Evolutionary conservation across 2,797 vertebrate species (phyloP).

Genomic region (Triplophysa bombifrons): DNA sequence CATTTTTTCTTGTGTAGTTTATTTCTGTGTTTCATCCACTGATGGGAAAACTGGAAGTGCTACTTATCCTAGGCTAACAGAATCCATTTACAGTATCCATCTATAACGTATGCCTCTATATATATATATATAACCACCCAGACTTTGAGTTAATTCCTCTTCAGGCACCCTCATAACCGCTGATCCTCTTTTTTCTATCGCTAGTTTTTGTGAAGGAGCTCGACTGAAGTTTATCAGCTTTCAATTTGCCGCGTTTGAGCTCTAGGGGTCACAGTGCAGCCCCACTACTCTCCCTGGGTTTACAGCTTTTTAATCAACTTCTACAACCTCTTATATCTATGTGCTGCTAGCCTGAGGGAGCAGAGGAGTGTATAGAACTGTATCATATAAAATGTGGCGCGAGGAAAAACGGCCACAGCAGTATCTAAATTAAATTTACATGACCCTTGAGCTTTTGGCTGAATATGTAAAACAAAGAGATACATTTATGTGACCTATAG

Average conservation of each 20-base stretch:
- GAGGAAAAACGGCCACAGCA: neutral
- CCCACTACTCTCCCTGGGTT: conserved; percentile 52
- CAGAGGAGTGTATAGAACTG: conserved; percentile 23
- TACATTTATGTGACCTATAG: neutral
- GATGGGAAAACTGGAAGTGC: conserved; percentile 9
- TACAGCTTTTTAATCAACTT: conserved; percentile 67
- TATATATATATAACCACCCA: conserved; percentile 8
- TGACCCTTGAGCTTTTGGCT: conserved; percentile 12
- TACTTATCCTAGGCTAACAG: neutral
- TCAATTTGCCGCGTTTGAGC: conserved; percentile 52
- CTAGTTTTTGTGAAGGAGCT: conserved; percentile 42
- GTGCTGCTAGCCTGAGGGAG: conserved; percentile 29
- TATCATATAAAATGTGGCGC: conserved; percentile 28
- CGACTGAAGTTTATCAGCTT: conserved; percentile 50
- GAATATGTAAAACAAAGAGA: neutral
- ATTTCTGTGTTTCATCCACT: neutral
- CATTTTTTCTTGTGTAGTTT: neutral
- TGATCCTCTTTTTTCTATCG: conserved; percentile 39
- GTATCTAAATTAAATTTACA: conserved; percentile 9
- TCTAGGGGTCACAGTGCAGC: conserved; percentile 46
- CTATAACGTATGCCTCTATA: conserved; percentile 26
- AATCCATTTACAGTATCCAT: conserved; percentile 36
- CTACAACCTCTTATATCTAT: conserved; percentile 48
- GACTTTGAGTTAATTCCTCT: conserved; percentile 46
- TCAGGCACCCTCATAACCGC: conserved; percentile 32